Evolutionary conservation across 2,797 vertebrate genomes (phyloP).

Genomic region (Momotus momota): DNA sequence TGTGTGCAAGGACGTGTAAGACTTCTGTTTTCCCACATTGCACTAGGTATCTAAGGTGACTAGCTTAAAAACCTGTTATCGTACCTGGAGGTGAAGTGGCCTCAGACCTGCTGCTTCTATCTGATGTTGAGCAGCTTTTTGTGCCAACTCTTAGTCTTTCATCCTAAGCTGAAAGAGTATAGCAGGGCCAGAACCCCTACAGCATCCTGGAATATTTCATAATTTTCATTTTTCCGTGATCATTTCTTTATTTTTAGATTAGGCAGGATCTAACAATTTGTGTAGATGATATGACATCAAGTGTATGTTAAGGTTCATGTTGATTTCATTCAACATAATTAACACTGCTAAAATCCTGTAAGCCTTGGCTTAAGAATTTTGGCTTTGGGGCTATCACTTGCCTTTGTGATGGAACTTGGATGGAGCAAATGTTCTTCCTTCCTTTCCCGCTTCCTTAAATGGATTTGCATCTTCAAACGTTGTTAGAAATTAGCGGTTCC

Average conservation of each 20-base stretch:
- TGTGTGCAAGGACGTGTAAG: neutral
- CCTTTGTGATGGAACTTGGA: neutral
- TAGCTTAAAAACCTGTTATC: neutral
- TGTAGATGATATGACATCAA: neutral
- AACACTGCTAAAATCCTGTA: neutral
- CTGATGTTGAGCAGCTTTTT: neutral
- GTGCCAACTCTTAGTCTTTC: neutral
- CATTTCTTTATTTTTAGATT: neutral
- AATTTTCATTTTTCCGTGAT: neutral
- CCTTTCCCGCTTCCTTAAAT: neutral
- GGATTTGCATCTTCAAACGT: neutral
- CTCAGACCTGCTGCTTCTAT: neutral
- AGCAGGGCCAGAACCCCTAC: neutral
- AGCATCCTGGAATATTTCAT: neutral
- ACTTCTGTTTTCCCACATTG: neutral
- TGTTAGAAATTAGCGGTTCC: neutral
- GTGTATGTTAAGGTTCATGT: neutral
- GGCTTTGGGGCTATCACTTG: neutral
- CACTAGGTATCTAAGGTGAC: neutral
- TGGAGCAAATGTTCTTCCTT: neutral
- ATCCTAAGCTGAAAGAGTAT: neutral
- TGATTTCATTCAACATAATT: neutral
- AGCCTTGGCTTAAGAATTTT: neutral
- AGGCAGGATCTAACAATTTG: neutral
- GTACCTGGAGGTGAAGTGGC: neutral